A percentile compares a stretch with the other conserved stretches of the same genome.
phyloP scores from a whole-genome alignment of 2,113 vertebrate species.

The Colius striatus region DNA sequence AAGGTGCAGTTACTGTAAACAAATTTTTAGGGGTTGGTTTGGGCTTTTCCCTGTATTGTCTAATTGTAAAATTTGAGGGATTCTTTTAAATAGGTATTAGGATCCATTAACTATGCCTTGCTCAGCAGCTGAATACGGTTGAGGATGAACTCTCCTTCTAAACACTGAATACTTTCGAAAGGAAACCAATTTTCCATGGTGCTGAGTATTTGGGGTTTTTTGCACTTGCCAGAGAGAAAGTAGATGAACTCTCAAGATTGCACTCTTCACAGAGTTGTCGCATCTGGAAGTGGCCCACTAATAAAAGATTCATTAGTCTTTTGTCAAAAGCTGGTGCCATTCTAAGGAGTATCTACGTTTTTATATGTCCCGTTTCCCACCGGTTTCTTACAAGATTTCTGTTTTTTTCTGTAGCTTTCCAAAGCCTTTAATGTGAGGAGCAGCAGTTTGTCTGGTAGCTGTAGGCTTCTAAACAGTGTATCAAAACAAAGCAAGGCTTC shows the following conservation, averaged over 20 bases:
- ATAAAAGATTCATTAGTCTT: neutral
- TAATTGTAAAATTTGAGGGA: neutral
- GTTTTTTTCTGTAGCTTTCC: neutral
- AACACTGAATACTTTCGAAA: neutral
- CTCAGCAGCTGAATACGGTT: neutral
- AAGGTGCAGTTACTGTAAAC: neutral
- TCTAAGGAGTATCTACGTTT: neutral
- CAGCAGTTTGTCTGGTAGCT: neutral
- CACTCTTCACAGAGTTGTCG: neutral
- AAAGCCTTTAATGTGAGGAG: neutral
- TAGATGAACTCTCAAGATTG: neutral
- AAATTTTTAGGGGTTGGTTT: neutral
- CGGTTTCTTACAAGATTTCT: fast-evolving
- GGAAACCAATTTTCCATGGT: neutral
- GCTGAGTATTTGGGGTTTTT: too few species aligned
- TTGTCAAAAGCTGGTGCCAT: neutral
- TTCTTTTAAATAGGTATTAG: neutral
- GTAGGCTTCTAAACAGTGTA: neutral
- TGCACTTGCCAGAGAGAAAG: neutral
- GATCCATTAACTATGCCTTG: neutral
- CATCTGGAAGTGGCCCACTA: neutral
- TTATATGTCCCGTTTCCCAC: neutral
- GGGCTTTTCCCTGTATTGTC: fast-evolving
- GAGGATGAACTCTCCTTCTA: neutral
- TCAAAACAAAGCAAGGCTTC: neutral